Conservation (phyloP, 2,113 vertebrate genomes). For the Oxygymnocypris stewartii region DNA sequence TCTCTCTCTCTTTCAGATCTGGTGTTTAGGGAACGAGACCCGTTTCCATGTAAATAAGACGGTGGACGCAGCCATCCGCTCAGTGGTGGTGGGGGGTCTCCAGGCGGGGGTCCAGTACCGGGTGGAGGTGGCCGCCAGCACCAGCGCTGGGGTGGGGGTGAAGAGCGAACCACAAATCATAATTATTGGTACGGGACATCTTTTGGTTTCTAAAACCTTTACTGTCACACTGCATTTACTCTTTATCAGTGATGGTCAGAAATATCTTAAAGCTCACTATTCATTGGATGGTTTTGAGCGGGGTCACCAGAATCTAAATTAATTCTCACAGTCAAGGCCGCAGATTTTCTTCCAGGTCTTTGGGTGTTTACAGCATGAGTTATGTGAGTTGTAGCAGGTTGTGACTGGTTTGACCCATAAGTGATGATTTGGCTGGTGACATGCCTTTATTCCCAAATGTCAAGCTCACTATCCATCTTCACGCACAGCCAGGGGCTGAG, state of each 20-base stretch:
- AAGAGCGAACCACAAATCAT: constrained; percentile 94
- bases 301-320: not conserved
- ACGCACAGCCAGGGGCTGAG: constrained; percentile 37
- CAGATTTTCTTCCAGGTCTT: not conserved
- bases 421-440: constrained; percentile 71
- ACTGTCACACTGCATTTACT: not conserved
- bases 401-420: constrained; percentile 76
- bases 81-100: constrained; percentile 93
- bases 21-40: constrained; percentile 97
- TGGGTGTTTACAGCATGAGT: constrained; percentile 61
- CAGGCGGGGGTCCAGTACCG: constrained; percentile 92
- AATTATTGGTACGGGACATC: constrained; percentile 83
- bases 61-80: constrained; percentile 94
- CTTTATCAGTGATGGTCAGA: constrained; percentile 2
- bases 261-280: not conserved
- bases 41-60: constrained; percentile 98
- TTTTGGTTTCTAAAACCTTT: not conserved
- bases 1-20: constrained; percentile 80
- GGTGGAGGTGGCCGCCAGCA: constrained; percentile 96
- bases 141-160: constrained; percentile 91
- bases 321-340: not conserved
- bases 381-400: constrained; percentile 65
- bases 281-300: not conserved
- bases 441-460: constrained; percentile 78
- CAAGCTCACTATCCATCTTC: constrained; percentile 73